Conservation (phyloP, 2,888 invertebrate species). For the Acleris sparsana region DNA sequence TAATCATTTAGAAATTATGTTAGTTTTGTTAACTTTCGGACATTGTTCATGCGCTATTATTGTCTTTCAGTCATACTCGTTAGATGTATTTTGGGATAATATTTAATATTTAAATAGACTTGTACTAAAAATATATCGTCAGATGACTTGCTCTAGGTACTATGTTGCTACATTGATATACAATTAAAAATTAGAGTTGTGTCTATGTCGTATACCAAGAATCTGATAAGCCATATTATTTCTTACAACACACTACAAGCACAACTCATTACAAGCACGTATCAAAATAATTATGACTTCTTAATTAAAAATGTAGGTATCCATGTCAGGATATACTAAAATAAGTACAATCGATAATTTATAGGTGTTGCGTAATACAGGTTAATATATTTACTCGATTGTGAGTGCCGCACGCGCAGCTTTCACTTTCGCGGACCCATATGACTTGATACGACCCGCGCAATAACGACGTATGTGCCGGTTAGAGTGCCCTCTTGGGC, state of each 20-base stretch:
- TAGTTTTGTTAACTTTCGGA: conserved; percentile 14
- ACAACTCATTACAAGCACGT: too few relatives aligned
- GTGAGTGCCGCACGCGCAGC: conserved; percentile 65
- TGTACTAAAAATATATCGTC: too few relatives aligned
- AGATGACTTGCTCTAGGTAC: too few relatives aligned
- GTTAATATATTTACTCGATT: conserved; percentile 78
- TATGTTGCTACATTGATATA: too few relatives aligned
- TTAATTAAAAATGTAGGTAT: conserved; percentile 13
- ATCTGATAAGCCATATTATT: too few relatives aligned
- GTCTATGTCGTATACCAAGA: too few relatives aligned
- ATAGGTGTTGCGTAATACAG: conserved; percentile 68
- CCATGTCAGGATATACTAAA: background rate
- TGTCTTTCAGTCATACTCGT: too few relatives aligned
- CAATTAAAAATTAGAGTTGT: too few relatives aligned
- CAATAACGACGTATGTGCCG: conserved; percentile 17
- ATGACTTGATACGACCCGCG: conserved; percentile 46
- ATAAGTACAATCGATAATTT: conserved; percentile 58
- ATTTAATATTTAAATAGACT: too few relatives aligned
- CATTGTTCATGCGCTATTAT: too few relatives aligned
- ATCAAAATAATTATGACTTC: background rate
- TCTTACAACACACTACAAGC: too few relatives aligned
- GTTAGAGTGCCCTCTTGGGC: background rate
- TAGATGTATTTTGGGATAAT: too few relatives aligned
- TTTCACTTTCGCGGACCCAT: conserved; percentile 72
- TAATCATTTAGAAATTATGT: background rate